A percentile compares a stretch with the other conserved stretches of the same genome.
phyloP scores from a whole-genome alignment of 2,797 vertebrate genomes.

The Rhinophrynus dorsalis region DNA sequence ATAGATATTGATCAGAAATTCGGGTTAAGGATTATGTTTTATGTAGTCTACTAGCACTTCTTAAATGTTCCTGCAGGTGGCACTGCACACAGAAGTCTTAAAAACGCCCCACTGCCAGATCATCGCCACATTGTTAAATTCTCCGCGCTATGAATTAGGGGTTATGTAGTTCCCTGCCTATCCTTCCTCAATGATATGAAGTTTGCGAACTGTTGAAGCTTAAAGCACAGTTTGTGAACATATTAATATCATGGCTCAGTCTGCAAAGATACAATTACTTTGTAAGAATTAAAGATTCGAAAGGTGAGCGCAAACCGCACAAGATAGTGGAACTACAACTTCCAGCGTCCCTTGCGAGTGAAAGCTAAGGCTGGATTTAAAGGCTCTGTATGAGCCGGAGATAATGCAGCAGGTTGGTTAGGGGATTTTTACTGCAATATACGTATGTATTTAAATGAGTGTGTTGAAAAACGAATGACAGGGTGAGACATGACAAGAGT shows the following conservation, averaged over 20 bases:
- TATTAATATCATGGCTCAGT: too few relatives aligned
- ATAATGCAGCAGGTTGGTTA: slow-evolving; percentile 50
- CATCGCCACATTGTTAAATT: not conserved
- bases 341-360: slow-evolving; percentile 1
- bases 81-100: slow-evolving; percentile 2
- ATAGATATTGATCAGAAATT: slow-evolving; percentile 2
- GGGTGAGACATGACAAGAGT: slow-evolving; percentile 43
- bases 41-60: not conserved
- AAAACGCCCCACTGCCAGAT: slow-evolving; percentile 2
- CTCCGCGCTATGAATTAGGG: slow-evolving; percentile 53
- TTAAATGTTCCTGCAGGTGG: slow-evolving; percentile 9
- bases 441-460: slow-evolving; percentile 47
- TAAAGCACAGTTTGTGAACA: too few relatives aligned
- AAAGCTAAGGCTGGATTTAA: slow-evolving; percentile 24
- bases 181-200: not conserved
- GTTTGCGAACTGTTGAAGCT: not conserved
- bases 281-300: too few relatives aligned
- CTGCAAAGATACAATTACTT: too few relatives aligned
- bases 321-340: slow-evolving; percentile 5
- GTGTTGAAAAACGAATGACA: slow-evolving; percentile 32
- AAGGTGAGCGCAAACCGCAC: not conserved
- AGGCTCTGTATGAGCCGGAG: slow-evolving; percentile 45
- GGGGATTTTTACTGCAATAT: slow-evolving; percentile 44
- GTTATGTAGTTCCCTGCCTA: slow-evolving; percentile 52
- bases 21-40: not conserved